Evolutionary conservation across 2,888 invertebrate genomes (phyloP), one percentile per base, ranked within the genome.

Genomic region (Thyatira batis): DNA sequence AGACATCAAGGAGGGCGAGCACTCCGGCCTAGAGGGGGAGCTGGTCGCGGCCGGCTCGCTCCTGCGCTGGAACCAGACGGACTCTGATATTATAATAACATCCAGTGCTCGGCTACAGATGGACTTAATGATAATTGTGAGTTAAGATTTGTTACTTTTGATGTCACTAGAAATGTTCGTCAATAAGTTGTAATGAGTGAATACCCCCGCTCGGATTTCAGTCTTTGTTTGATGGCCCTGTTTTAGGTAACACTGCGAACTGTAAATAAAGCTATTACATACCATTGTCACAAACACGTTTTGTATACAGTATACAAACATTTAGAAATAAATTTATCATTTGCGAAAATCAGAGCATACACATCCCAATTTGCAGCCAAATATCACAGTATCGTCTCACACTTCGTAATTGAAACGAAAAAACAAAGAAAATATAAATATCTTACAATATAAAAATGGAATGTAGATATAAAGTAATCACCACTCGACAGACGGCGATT

Each of bases 111-210:
- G 78, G 39, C 73, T 91, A 11, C 85, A 87, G 52, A 83, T 85
- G 0, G 90, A 90, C 65, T 70, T 92, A 50, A 85, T 89, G 84
- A 87, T 92, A 58, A 83, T 90, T 89, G 92, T 89, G 57, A 84
- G 83, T 76, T 8, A 39, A 17, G 17, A 13, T 39, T 39, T 8
- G 5, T 39, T 8, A 17, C 39, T 39, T 17, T 39, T 39, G 39
- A 39, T 17, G 17, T 39, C 17, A 17, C 39, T 39, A 39, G 13
- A 33, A 33, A 8, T 39, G 17, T 39, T 8, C 39, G 17, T n/a
- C 33, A 17, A 33, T 39, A 17, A 39, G 39, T 17, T 39, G 39
- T 13, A 6, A 17, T 39, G 39, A 39, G 39, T 8, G 39, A 17
- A 39, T n/a, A 8, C 17, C 17, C 17, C 13, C 13, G 33, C 33